Conservation (phyloP, 2,888 invertebrate species). For the Cheilosia variabilis region DNA sequence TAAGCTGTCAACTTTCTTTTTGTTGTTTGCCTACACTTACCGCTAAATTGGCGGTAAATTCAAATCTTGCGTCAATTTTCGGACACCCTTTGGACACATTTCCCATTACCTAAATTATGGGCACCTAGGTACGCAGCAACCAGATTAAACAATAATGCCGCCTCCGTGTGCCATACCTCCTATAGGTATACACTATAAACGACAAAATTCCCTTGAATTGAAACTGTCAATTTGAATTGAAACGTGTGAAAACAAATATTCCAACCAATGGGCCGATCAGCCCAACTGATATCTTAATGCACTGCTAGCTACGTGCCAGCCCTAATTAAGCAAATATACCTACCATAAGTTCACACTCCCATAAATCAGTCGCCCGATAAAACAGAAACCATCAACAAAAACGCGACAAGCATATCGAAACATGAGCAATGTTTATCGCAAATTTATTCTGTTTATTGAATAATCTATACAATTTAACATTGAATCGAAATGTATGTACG, state of each 20-base stretch:
- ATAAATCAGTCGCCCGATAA: constrained; percentile 8
- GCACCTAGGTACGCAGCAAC: too few relatives aligned
- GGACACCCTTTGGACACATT: too few relatives aligned
- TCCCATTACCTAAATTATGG: too few relatives aligned
- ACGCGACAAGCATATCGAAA: constrained; percentile 9
- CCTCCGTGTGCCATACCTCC: too few relatives aligned
- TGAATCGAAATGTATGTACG: constrained; percentile 34
- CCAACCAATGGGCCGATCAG: not conserved
- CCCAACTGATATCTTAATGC: not conserved
- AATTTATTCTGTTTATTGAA: constrained; percentile 37
- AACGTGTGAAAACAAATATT: not conserved
- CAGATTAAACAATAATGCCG: too few relatives aligned
- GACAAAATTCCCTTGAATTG: not conserved
- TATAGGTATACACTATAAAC: too few relatives aligned
- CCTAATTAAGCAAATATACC: not conserved
- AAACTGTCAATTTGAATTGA: not conserved
- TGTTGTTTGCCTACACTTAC: too few relatives aligned
- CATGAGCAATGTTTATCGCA: not conserved
- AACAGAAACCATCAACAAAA: not conserved
- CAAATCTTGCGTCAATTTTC: too few relatives aligned
- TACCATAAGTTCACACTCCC: not conserved
- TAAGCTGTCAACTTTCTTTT: too few relatives aligned
- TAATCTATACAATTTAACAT: constrained; percentile 57
- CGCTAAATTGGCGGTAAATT: too few relatives aligned
- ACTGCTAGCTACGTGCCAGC: not conserved